Base-by-base conservation (phyloP, 1,140 invertebrate species). In the Megalonaias nervosa region DNA sequence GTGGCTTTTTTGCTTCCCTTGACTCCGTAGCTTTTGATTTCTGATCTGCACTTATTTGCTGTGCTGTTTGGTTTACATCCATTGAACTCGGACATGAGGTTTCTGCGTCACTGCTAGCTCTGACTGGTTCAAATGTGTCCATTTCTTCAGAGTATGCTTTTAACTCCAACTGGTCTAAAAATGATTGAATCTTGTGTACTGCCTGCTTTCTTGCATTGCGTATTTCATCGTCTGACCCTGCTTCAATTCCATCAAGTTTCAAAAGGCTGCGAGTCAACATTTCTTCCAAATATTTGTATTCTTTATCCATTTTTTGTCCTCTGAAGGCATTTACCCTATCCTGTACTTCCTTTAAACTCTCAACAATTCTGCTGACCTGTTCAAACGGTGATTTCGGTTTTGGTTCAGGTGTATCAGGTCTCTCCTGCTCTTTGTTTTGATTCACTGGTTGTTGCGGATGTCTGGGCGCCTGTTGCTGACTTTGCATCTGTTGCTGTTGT, bases 211-310 rank as follows among this genome's bases (percentile, higher is more conserved):
- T 92, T 0, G 95, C 95, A 72, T 94, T 93, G 82, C 97, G 92
- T 58, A 98, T 95, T 84, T 96, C 95, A 48, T 97, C 96, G 85
- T 96, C 95, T 2, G 96, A 96, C 77, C 97, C 96, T 1, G 96
- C 96, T 86, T 97, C 96, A 72, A 98, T 95, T 84, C 95, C 94
- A 88, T 98, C 97, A 75, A 98, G 89, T 89, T 97, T 96, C 12
- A 98, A 93, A 74, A 98, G 92, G 87, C 97, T 96, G 64, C 96
- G 93, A 4, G 97, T 98, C 23, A 98, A 91, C 96, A 98, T 98
- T 90, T 98, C 97, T 88, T 98, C 97, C 59, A 98, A 89, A 88
- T 94, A 97, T 21, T 95, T 92, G 84, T 97, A 98, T 72, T 95
- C 93, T 89, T 97, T 97, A 84, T 97, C 95, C 82, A 93, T 93